These are phyloP conservation scores for Porites cylindrica DNA, from an alignment of 92 coral and sea anemone genomes.

Conservation along the genomic window DNA sequence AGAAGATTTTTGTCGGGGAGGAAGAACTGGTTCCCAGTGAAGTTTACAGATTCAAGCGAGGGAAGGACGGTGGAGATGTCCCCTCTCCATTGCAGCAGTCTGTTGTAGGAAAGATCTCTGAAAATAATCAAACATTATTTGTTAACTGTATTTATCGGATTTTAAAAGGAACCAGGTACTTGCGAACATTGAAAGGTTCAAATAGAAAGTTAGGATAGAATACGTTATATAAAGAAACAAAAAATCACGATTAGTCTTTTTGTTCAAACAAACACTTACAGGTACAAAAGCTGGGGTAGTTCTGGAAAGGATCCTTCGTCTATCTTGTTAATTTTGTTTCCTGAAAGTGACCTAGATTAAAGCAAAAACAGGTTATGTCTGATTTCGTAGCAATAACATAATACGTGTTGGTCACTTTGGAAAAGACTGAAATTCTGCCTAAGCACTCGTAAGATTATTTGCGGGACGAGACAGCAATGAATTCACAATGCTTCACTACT, in stretches of 20 bases:
- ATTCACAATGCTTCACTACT: too few species aligned
- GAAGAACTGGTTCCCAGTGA: slow-evolving; percentile 68
- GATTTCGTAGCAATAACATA: not conserved
- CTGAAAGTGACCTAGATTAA: slow-evolving; percentile 29
- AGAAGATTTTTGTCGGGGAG: slow-evolving; percentile 55
- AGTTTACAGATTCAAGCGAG: slow-evolving; percentile 48
- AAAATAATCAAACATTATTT: not conserved
- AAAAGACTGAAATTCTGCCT: not conserved
- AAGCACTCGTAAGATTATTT: too few species aligned
- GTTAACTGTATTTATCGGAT: not conserved
- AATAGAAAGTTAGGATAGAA: too few species aligned
- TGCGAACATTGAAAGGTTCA: too few species aligned
- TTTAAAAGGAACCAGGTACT: not conserved
- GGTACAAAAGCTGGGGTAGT: slow-evolving; percentile 19
- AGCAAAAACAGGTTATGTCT: not conserved
- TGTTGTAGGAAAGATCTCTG: slow-evolving; percentile 57
- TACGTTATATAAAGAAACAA: too few species aligned
- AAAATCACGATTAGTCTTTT: not conserved
- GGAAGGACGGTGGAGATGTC: slow-evolving; percentile 34
- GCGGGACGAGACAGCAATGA: too few species aligned
- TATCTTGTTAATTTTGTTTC: slow-evolving; percentile 39
- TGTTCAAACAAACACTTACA: slow-evolving; percentile 29
- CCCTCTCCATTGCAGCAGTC: slow-evolving; percentile 50
- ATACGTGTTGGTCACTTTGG: too few species aligned
- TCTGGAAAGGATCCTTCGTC: slow-evolving; percentile 33